phyloP scores from a whole-genome alignment of 2,113 vertebrate species.

The Oxyruncus cristatus region DNA sequence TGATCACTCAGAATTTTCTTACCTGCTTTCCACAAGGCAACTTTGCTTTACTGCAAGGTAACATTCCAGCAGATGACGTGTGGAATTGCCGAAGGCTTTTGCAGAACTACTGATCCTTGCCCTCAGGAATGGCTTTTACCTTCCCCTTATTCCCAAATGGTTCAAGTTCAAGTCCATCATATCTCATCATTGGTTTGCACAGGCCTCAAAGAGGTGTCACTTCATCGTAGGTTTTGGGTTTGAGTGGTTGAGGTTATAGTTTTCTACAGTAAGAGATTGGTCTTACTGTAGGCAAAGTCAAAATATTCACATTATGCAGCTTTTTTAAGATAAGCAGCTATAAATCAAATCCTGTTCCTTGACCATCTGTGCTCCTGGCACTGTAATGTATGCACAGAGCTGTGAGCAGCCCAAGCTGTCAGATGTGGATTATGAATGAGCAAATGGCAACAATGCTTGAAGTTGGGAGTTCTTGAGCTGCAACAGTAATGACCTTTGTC shows the following conservation, averaged over 20 bases:
- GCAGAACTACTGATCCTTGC: not conserved
- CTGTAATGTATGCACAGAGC: not conserved
- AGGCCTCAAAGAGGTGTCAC: not conserved
- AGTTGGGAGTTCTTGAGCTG: not conserved
- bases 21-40: not conserved
- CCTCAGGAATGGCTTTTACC: not conserved
- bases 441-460: not conserved
- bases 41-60: not conserved
- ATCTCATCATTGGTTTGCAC: rapidly evolving
- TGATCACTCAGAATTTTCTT: not conserved
- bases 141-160: not conserved
- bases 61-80: not conserved
- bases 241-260: not conserved
- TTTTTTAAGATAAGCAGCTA: not conserved
- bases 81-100: not conserved
- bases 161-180: not conserved
- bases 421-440: not conserved
- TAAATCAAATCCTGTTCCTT: not conserved
- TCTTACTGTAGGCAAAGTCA: not conserved
- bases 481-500: not conserved
- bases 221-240: not conserved
- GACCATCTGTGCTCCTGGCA: not conserved
- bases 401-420: not conserved
- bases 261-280: not conserved
- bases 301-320: not conserved